A percentile compares a stretch with the other conserved stretches of the same genome.
Conservation (phyloP, 2,113 vertebrate species). For the Gila orcuttii region DNA sequence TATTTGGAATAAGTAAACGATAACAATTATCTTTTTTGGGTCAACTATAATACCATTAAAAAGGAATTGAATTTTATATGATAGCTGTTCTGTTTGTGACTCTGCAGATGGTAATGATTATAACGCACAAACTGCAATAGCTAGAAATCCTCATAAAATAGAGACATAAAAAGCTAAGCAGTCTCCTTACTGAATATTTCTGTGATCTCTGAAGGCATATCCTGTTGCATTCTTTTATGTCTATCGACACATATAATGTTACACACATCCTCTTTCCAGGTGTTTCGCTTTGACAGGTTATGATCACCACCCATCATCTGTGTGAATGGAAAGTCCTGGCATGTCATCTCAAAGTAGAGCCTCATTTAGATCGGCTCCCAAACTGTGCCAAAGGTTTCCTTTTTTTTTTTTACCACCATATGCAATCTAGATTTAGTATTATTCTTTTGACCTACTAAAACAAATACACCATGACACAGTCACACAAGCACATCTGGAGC, state of each 20-base stretch:
- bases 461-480: slow-evolving; percentile 21
- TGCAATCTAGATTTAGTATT: slow-evolving; percentile 6
- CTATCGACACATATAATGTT: background rate
- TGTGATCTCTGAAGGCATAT: slow-evolving; percentile 8
- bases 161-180: background rate
- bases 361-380: background rate
- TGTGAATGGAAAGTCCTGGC: background rate
- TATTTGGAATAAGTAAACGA: background rate
- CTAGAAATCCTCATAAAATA: background rate
- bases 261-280: slow-evolving; percentile 18
- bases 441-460: background rate
- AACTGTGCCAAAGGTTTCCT: slow-evolving; percentile 12
- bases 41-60: background rate
- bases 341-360: background rate
- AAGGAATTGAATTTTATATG: background rate
- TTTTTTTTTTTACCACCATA: slow-evolving; percentile 42
- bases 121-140: background rate
- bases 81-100: background rate
- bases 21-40: background rate
- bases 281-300: slow-evolving; percentile 32
- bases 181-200: background rate
- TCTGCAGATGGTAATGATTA: background rate
- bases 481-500: slow-evolving; percentile 27
- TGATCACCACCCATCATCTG: slow-evolving; percentile 16
- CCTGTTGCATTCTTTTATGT: slow-evolving; percentile 29